Percentiles rank a stretch among this genome's conserved stretches.
Evolutionary conservation across 1,140 invertebrate genomes (phyloP).

Genomic region (Oryctes rhinoceros): DNA sequence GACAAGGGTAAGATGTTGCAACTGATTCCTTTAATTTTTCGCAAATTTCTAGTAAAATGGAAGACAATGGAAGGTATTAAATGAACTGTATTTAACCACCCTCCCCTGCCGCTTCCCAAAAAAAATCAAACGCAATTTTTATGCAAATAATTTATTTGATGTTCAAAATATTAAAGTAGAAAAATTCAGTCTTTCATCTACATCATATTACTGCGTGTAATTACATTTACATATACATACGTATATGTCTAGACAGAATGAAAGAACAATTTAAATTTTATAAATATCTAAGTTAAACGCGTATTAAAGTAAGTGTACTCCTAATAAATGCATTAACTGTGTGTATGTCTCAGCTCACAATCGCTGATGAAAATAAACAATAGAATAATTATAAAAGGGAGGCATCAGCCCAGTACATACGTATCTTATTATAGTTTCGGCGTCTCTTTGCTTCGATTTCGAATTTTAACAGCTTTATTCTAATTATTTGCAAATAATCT

Average conservation of each 20-base stretch:
- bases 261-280: constrained; percentile 19
- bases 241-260: neutral
- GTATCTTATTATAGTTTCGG: neutral
- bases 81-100: too few relatives aligned
- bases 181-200: constrained; percentile 13
- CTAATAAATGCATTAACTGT: constrained; percentile 14
- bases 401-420: neutral
- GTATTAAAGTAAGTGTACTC: neutral
- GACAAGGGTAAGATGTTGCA: too few relatives aligned
- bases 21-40: too few relatives aligned
- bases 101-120: too few relatives aligned
- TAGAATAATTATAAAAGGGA: neutral
- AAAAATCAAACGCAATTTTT: neutral
- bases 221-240: neutral
- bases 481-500: neutral
- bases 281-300: neutral
- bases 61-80: too few relatives aligned
- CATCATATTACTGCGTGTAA: neutral
- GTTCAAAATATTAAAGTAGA: constrained; percentile 8
- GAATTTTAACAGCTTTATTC: neutral
- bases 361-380: neutral
- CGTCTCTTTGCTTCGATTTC: neutral
- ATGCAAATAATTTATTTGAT: constrained; percentile 19
- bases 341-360: neutral
- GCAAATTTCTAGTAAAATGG: too few relatives aligned